Evolutionary conservation across 2,113 vertebrate species (phyloP).

Genomic region (Jaculus jaculus): DNA sequence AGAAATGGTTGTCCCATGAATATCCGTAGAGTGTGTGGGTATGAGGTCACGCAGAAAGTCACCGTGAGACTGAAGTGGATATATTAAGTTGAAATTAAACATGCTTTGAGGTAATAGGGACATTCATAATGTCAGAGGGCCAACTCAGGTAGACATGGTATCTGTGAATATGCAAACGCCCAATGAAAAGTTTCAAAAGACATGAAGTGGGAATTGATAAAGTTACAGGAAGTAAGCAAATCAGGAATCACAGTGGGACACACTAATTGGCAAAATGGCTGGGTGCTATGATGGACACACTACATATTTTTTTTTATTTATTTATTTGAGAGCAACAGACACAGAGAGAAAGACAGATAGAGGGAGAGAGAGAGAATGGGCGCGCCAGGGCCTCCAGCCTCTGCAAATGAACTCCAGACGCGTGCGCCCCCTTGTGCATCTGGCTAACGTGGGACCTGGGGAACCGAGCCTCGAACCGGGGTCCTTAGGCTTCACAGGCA

Average conservation of each 20-base stretch:
- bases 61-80: neutral
- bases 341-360: too few species aligned
- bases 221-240: neutral
- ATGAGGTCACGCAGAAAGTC: neutral
- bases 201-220: neutral
- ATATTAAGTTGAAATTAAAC: neutral
- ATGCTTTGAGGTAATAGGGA: neutral
- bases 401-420: too few species aligned
- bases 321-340: too few species aligned
- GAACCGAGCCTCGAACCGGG: too few species aligned
- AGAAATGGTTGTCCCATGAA: neutral
- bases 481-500: too few species aligned
- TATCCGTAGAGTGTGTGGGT: too few species aligned
- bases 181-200: conserved; percentile 10
- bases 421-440: too few species aligned
- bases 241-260: neutral
- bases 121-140: neutral
- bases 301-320: too few species aligned
- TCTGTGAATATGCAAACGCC: neutral
- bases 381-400: too few species aligned
- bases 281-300: neutral
- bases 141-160: neutral
- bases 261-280: neutral
- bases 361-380: too few species aligned
- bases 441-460: too few species aligned